Evolutionary conservation across 2,797 vertebrate species (phyloP), one percentile per base, ranked within the genome.

Genomic region (Eidolon dupreanum): DNA sequence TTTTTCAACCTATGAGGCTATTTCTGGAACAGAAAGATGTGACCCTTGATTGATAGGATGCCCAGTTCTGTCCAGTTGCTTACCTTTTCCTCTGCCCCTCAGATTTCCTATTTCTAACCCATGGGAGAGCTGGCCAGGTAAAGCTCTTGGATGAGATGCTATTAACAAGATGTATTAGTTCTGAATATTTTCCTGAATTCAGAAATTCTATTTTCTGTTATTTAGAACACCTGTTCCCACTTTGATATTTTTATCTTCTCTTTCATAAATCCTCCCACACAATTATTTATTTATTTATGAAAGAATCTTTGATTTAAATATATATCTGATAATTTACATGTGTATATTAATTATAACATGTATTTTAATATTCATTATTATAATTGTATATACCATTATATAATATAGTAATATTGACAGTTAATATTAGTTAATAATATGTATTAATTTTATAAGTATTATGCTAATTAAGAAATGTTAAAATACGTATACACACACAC

Each of bases 111-210:
- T 71, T 53, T 17, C 57, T 68, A 74, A 70, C 10, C 63, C 26
- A 22, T 5, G 49, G 20, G 65, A 73, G 24, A 68, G 33, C 7
- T 51, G 66, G 19, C 10, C 28, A 46, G 46, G 24, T 41, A 33
- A 10, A 66, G 55, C 11, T 59, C 73, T 33, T 8, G 6, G 74
- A 41, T 59, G 53, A 88, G 16, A 8, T 28, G 38, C n/a, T 78
- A 2, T 59, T 81, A 84, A 41, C 46, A 78, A 41, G 28, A 46
- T 36, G 24, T 10, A 22, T 33, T 4, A 43, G 53, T 63, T 31
- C 16, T 81, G n/a, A 96, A 65, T 28, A 81, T 55, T 90, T 95
- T 94, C 5, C 77, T 73, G 31, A 82, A 82, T 86, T 91, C 41
- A 78, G 65, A 92, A 93, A 26, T 71, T 77, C 5, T 12, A 65